Conservation (phyloP, 2,113 vertebrate species). For the Prunella himalayana region DNA sequence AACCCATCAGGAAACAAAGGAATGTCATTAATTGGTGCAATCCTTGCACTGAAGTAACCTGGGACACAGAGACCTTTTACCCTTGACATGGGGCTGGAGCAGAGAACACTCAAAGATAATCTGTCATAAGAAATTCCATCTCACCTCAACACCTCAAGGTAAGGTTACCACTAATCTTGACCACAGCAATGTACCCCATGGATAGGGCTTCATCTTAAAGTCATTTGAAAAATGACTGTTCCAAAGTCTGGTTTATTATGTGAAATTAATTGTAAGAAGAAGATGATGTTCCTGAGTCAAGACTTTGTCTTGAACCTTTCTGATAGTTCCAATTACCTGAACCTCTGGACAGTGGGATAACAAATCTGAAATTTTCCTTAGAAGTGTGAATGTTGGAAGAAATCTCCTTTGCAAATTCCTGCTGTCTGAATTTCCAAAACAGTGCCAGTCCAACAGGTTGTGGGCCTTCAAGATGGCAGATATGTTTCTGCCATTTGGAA, state of each 20-base stretch:
- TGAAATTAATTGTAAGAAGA: neutral
- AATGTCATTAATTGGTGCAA: neutral
- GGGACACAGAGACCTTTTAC: neutral
- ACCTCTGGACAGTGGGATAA: neutral
- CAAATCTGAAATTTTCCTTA: neutral
- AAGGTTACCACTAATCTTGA: neutral
- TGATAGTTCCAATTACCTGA: neutral
- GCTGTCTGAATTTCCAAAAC: neutral
- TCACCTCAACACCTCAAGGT: neutral
- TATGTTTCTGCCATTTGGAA: neutral
- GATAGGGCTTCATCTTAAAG: neutral
- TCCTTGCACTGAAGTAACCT: neutral
- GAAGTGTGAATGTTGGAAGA: neutral
- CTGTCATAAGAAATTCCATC: neutral
- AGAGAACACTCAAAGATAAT: neutral
- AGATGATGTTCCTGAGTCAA: neutral
- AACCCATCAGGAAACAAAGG: neutral
- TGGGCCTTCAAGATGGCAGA: neutral
- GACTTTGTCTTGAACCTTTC: neutral
- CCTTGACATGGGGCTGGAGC: neutral
- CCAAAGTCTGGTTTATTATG: neutral
- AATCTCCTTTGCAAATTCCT: neutral
- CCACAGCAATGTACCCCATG: neutral
- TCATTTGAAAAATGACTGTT: neutral
- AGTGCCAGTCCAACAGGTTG: neutral